Base-by-base conservation (phyloP, 2,797 vertebrate species). In the Tangara arthus region DNA sequence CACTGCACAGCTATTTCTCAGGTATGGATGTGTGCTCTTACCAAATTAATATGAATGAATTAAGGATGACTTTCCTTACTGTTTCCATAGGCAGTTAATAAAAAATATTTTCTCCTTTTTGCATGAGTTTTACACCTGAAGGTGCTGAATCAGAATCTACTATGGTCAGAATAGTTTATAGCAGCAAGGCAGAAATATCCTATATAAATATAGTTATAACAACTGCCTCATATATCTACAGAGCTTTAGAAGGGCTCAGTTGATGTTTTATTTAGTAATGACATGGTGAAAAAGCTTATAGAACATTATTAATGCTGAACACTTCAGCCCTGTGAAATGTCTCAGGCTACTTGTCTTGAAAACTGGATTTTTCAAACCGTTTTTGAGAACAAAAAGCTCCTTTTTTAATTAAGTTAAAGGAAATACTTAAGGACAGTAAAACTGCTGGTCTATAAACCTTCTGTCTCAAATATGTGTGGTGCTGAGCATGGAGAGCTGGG, bases 211-310 rank as follows among this genome's bases (percentile, higher is more conserved):
- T 52, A 95, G 93, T 94, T 87, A 65, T 75, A 91, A 70, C 24
- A 87, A 91, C 79, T 93, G 83, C 78, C 81, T 94, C 92, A 44
- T 97, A 95, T 95, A 96, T 94, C 94, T 95, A 57, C 55, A 93
- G 76, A 89, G 75, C 61, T 94, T 92, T 64, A 55, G 81, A 70
- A 79, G 66, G 82, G 75, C 96, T 97, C 66, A 68, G 92, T 90
- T 83, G 78, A 53, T 96, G 42, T 96, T 97, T 97, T 96, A 93
- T 97, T 97, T 97, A 93, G 81, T 69, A 96, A 92, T 55, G 94
- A 66, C 53, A 66, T 46, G 79, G 84, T 95, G 92, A 94, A 97
- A 96, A 94, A 96, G 73, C 94, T 93, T 84, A 92, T 44, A 89
- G 94, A 80, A 68, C 92, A 90, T 96, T 89, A 87, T 81, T 95